phyloP scores from a whole-genome alignment of 2,888 invertebrate genomes.

The Buathra laborator region DNA sequence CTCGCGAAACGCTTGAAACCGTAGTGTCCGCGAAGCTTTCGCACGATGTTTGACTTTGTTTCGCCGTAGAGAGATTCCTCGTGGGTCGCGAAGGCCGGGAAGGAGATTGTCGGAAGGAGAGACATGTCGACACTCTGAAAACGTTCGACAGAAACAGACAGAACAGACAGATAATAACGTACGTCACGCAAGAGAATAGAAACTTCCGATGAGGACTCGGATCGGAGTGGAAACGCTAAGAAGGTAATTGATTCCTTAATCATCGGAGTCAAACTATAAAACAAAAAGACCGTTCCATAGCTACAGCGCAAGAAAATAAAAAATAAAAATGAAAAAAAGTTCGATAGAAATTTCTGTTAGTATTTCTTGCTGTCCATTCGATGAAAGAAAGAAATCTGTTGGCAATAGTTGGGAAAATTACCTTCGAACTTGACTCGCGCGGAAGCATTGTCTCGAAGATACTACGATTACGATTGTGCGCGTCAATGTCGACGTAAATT shows the following conservation, averaged over 20 bases:
- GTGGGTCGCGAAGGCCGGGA: slow-evolving; percentile 99
- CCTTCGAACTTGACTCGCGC: slow-evolving; percentile 99
- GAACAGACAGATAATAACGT: too few species aligned
- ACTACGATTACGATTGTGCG: slow-evolving; percentile 99
- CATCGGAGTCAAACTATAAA: too few species aligned
- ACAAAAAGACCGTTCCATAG: too few species aligned
- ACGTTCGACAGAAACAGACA: slow-evolving; percentile 40
- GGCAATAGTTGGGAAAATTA: slow-evolving; percentile 81
- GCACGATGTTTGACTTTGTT: slow-evolving; percentile 94
- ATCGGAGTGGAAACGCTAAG: too few species aligned
- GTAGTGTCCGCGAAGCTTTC: slow-evolving; percentile 93
- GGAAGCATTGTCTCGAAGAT: slow-evolving; percentile 99
- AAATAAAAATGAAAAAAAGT: too few species aligned
- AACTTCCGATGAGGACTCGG: too few species aligned
- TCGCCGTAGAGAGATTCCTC: slow-evolving; percentile 95
- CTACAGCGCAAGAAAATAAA: too few species aligned
- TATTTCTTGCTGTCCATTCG: background rate
- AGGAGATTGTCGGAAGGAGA: slow-evolving; percentile 96
- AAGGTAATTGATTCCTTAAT: too few species aligned
- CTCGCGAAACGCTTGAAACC: slow-evolving; percentile 98
- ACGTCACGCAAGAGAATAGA: too few species aligned
- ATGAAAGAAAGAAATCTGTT: slow-evolving; percentile 28
- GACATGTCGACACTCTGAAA: slow-evolving; percentile 96
- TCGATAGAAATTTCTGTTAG: slow-evolving; percentile 7
- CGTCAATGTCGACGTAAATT: slow-evolving; percentile 99